Conservation (phyloP, 2,888 invertebrate genomes). For the Hypomecis atomaria region DNA sequence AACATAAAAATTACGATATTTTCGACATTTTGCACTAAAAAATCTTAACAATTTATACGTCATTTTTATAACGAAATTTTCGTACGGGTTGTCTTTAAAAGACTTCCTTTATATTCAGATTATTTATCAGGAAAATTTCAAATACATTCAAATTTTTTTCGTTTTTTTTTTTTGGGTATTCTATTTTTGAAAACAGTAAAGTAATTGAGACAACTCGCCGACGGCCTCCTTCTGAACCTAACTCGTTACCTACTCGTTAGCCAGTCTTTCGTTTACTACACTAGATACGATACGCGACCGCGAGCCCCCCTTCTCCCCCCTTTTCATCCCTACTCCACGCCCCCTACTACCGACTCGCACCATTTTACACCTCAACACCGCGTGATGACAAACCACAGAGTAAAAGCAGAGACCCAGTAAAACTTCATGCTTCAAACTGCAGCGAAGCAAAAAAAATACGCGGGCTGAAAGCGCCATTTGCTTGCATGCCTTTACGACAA, state of each 20-base stretch:
- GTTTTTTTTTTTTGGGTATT: no score
- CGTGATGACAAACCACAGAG: background rate
- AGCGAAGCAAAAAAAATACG: no score
- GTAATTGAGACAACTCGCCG: slow-evolving; percentile 30
- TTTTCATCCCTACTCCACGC: slow-evolving; percentile 1
- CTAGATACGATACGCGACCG: slow-evolving; percentile 47
- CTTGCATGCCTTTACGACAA: no score
- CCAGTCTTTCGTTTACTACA: slow-evolving; percentile 83
- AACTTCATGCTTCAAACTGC: no score
- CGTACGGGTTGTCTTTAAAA: background rate
- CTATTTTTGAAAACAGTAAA: background rate
- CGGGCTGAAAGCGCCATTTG: no score
- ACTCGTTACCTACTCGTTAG: slow-evolving; percentile 67
- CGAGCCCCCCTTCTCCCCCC: slow-evolving; percentile 21
- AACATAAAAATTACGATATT: background rate
- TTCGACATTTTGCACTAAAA: background rate
- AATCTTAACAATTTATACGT: no score
- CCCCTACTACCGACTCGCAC: slow-evolving; percentile 24
- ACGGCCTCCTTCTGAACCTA: slow-evolving; percentile 51
- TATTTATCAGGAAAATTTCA: no score
- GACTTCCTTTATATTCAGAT: background rate
- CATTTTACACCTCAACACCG: slow-evolving; percentile 19
- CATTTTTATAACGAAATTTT: background rate
- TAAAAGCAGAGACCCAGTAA: background rate
- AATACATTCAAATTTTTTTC: no score